Evolutionary conservation across 2,113 vertebrate species (phyloP).

Genomic region (Istiophorus platypterus): DNA sequence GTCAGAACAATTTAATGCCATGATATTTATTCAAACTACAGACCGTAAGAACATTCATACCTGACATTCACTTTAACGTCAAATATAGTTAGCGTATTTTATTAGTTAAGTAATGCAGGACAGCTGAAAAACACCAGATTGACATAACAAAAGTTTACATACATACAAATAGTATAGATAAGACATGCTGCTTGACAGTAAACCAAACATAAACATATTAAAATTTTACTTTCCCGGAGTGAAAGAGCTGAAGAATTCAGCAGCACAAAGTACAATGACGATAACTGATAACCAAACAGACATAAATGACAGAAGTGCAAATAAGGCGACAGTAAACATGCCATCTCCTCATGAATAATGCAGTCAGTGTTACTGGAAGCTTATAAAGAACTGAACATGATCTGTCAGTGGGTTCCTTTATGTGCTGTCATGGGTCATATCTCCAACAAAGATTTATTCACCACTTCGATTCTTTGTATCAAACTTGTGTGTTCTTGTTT

Average conservation of each 20-base stretch:
- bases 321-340: slow-evolving; percentile 51
- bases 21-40: slow-evolving; percentile 9
- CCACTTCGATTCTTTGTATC: slow-evolving; percentile 7
- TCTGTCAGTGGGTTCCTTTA: slow-evolving; percentile 33
- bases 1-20: neutral
- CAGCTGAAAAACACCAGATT: neutral
- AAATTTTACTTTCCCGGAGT: neutral
- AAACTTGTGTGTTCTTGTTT: neutral
- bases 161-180: neutral
- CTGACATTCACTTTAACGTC: neutral
- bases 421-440: slow-evolving; percentile 31
- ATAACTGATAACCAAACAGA: slow-evolving; percentile 37
- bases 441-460: slow-evolving; percentile 18
- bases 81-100: neutral
- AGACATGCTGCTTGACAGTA: neutral
- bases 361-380: slow-evolving; percentile 27
- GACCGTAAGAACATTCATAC: neutral
- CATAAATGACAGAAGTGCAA: slow-evolving; percentile 37
- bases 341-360: slow-evolving; percentile 30
- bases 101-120: neutral
- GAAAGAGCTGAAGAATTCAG: slow-evolving; percentile 14
- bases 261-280: slow-evolving; percentile 45
- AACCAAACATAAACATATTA: slow-evolving; percentile 24
- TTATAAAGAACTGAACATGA: slow-evolving; percentile 10
- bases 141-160: neutral